Evolutionary conservation across 2,888 invertebrate species (phyloP), one percentile per base, ranked within the genome.

Genomic region (Eupithecia vulgata): DNA sequence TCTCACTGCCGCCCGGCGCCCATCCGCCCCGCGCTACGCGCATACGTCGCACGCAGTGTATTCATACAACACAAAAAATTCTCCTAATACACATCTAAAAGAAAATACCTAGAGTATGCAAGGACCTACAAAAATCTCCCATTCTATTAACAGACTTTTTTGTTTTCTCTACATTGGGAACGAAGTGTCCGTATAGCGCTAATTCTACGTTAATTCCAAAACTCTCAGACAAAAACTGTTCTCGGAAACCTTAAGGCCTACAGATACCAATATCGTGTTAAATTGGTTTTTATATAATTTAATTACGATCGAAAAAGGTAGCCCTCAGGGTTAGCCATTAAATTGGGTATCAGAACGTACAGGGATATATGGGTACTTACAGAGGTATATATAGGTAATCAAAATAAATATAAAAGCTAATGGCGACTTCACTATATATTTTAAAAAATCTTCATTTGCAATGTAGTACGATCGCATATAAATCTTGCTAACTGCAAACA

Each of bases 1-100:
- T 85, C 85, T 86, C 91, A 93, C 94, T 94, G 93, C 82, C 82
- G 83, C 78, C 81, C 78, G 79, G 81, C 79, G 81, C 83, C 82
- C 84, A 81, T 85, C 73, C 79, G 72, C 80, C 79, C 78, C 81
- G 81, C 83, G 83, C 83, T 79, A 82, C 83, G 87, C 88, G 86
- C 87, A 84, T 82, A 81, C 79, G 79, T 70, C 75, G 57, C 75
- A 80, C 77, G 78, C 78, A 80, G 72, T 76, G 75, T 75, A 75
- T 35, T 35, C 64, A 13, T 37, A 65, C 13, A 65, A 37, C 3
- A 64, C 21, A 10, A n/a, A 37, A 35, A 64, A n/a, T 37, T 3
- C n/a, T 35, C 17, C 5, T 17, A 35, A 34, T 62, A 3, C n/a
- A n/a, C 3, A 21, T 25, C 12, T 17, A 17, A 61, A 34, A 21